A percentile compares a stretch with the other conserved stretches of the same genome.
These are phyloP conservation scores for Chironomus tepperi DNA, from an alignment of 1,140 invertebrate species.

Conservation along the genomic window DNA sequence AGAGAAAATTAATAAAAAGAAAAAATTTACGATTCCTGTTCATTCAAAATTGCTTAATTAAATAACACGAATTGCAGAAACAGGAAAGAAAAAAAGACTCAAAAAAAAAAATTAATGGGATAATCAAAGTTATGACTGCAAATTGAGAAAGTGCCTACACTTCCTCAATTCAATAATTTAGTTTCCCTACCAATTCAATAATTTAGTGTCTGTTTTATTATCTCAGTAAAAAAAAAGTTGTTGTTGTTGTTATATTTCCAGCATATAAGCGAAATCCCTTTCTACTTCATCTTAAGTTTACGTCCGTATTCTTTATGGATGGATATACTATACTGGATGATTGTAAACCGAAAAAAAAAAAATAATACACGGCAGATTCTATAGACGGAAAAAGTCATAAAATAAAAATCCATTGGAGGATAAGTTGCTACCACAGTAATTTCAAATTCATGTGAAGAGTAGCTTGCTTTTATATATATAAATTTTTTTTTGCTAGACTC, in stretches of 20 bases:
- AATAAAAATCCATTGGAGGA: constrained; percentile 13
- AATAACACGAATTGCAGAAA: too few species aligned
- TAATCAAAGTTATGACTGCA: too few species aligned
- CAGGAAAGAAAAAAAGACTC: too few species aligned
- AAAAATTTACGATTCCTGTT: too few species aligned
- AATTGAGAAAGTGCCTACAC: too few species aligned
- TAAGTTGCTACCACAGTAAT: not conserved
- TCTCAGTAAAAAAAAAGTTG: too few species aligned
- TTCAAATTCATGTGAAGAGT: not conserved
- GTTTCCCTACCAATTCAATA: too few species aligned
- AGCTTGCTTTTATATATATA: not conserved
- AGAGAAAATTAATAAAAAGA: too few species aligned
- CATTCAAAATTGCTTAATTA: too few species aligned
- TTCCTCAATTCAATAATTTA: too few species aligned
- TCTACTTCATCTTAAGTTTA: not conserved
- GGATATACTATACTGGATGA: not conserved
- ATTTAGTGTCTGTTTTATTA: too few species aligned
- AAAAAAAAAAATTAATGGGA: too few species aligned
- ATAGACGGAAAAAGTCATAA: not conserved
- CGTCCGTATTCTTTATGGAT: not conserved
- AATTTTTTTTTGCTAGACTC: constrained; percentile 5
- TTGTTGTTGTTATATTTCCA: not conserved
- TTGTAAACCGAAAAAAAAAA: not conserved
- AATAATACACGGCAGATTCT: not conserved
- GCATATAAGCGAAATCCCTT: not conserved